Percentiles rank a stretch among this genome's conserved stretches.
These are phyloP conservation scores for Venusia cambrica DNA, from an alignment of 2,888 invertebrate genomes.

Conservation along the genomic window DNA sequence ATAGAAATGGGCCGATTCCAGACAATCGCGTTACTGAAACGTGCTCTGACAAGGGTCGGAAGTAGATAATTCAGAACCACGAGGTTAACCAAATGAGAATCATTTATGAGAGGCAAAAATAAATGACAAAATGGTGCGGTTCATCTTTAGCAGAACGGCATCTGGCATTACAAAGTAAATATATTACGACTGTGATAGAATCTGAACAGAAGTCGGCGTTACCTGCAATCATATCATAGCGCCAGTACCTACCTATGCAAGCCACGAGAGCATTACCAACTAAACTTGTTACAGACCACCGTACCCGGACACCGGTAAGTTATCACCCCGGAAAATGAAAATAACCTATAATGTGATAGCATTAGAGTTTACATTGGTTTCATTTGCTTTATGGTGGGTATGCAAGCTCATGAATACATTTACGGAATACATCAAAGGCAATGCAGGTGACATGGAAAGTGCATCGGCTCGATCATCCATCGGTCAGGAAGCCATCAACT, in stretches of 20 bases:
- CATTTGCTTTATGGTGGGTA: conserved; percentile 18
- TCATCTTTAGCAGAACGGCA: background rate
- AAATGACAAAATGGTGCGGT: background rate
- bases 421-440: conserved; percentile 36
- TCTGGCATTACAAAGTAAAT: background rate
- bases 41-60: conserved; percentile 37
- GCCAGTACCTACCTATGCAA: conserved; percentile 38
- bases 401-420: conserved; percentile 42
- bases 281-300: conserved; percentile 32
- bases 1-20: conserved; percentile 37
- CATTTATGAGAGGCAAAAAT: conserved; percentile 3
- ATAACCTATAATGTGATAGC: conserved; percentile 24
- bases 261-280: conserved; percentile 34
- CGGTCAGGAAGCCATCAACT: conserved; percentile 30
- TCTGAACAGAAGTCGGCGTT: background rate
- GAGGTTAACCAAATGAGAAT: conserved; percentile 7
- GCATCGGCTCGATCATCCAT: conserved; percentile 38
- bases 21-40: conserved; percentile 32
- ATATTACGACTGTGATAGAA: background rate
- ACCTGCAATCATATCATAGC: conserved; percentile 25
- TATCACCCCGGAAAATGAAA: conserved; percentile 25
- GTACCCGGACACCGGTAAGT: conserved; percentile 14
- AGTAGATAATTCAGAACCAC: conserved; percentile 31
- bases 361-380: conserved; percentile 31
- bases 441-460: conserved; percentile 39